Conservation (phyloP, 2,113 vertebrate species). For the Spilogale gracilis region DNA sequence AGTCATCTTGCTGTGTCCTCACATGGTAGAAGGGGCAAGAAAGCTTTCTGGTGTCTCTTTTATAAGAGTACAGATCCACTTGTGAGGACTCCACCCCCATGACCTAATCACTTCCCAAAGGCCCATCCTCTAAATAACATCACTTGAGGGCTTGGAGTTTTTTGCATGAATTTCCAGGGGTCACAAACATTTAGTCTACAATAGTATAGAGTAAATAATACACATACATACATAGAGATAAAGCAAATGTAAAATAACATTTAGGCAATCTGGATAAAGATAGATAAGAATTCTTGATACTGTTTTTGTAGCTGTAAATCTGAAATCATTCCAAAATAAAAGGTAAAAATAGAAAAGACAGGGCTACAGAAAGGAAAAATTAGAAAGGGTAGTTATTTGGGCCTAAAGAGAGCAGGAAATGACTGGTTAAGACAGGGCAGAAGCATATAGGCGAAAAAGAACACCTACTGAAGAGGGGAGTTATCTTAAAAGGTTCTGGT, state of each 20-base stretch:
- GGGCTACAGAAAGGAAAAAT: background rate
- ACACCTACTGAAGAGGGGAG: background rate
- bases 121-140: background rate
- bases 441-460: background rate
- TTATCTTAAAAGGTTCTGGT: background rate
- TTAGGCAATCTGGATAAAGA: slow-evolving; percentile 6
- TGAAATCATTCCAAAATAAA: slow-evolving; percentile 52
- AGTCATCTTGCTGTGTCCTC: background rate
- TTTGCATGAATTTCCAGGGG: background rate
- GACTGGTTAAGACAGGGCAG: background rate
- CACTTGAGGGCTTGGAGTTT: background rate
- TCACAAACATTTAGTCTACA: background rate
- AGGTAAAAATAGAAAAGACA: background rate
- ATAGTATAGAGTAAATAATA: background rate
- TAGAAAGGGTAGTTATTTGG: background rate
- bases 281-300: background rate
- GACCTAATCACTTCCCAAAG: background rate
- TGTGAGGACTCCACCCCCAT: background rate
- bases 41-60: background rate
- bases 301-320: background rate
- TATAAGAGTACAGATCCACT: background rate
- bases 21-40: background rate
- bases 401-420: background rate
- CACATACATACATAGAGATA: background rate
- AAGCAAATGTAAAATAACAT: slow-evolving; percentile 18